These are phyloP conservation scores for Gymnothorax reevesii DNA, from an alignment of 2,797 vertebrate species.

Conservation along the genomic window DNA sequence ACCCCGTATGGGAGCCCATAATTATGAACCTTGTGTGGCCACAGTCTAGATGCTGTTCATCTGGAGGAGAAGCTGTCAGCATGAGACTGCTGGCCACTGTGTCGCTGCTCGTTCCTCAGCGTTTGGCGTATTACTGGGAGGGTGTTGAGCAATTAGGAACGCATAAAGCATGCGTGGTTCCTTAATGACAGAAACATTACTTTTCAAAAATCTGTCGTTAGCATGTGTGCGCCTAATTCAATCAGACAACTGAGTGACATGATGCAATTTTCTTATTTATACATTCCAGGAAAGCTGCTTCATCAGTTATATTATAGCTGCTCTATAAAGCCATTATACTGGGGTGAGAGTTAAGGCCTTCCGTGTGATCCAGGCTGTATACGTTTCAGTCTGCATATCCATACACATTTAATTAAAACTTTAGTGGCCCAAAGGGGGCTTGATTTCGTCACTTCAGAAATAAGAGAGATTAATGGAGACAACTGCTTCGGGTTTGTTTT, in stretches of 20 bases:
- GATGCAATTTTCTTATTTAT: not conserved
- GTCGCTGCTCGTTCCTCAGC: not conserved
- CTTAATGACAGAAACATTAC: not conserved
- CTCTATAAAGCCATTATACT: not conserved
- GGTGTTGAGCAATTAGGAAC: not conserved
- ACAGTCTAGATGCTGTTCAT: not conserved
- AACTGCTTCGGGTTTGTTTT: not conserved
- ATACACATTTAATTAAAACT: not conserved
- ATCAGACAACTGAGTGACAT: not conserved
- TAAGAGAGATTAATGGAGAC: constrained; percentile 3
- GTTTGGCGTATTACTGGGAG: not conserved
- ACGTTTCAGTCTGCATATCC: not conserved
- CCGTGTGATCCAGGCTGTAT: not conserved
- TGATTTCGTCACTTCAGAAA: not conserved
- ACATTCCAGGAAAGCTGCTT: not conserved
- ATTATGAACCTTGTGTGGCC: no score
- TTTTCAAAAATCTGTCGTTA: not conserved
- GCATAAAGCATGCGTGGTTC: not conserved
- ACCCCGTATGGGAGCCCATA: not conserved
- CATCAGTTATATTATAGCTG: not conserved
- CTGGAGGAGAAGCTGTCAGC: not conserved
- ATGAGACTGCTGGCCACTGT: not conserved
- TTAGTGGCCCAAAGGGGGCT: not conserved
- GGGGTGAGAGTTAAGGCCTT: not conserved
- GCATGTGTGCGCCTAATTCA: not conserved